Evolutionary conservation across 2,888 invertebrate genomes (phyloP), one percentile per base, ranked within the genome.

Genomic region (Agrochola lychnidis): DNA sequence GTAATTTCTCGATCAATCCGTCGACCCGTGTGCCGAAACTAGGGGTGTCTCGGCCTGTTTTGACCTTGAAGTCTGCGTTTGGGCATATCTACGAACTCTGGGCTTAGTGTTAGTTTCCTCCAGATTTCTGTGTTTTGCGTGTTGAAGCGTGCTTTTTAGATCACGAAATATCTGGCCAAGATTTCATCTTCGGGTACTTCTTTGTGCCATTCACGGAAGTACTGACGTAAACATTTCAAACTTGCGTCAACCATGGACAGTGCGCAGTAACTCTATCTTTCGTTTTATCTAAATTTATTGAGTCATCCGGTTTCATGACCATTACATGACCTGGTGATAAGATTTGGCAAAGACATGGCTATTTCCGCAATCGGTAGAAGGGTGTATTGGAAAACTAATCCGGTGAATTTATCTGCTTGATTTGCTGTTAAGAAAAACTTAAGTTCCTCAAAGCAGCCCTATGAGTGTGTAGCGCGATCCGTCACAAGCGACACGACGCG

Each of bases 1-100:
- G 92, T 92, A 93, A 94, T 93, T 92, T 91, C 90, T 89, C 92
- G 92, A 94, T 94, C 93, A 92, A 94, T 94, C 92, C 90, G 89
- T 82, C 89, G 90, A 84, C 88, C 86, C 86, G 82, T 82, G 83
- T 76, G 81, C 76, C 82, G 76, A 81, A 80, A 76, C 70, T 84
- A 85, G 85, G 85, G 85, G 45, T 87, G 87, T 73, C 57, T 62
- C 72, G 25, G 30, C 12, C 57, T 63, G 62, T 76, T 86, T 70
- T 72, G 71, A 74, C 69, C 73, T 70, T 61, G 25, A 22, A 72
- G 30, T 75, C 72, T 68, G 63, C 61, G 51, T 78, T 73, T 74
- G 40, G 76, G 70, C 66, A 76, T 75, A 74, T 80, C 77, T 69
- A 45, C 62, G 25, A 40, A 61, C 75, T 57, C 36, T 51, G n/a